Percentiles rank a stretch among this genome's conserved stretches.
phyloP scores from a whole-genome alignment of 1,140 invertebrate genomes.

The Drosophila persimilis region DNA sequence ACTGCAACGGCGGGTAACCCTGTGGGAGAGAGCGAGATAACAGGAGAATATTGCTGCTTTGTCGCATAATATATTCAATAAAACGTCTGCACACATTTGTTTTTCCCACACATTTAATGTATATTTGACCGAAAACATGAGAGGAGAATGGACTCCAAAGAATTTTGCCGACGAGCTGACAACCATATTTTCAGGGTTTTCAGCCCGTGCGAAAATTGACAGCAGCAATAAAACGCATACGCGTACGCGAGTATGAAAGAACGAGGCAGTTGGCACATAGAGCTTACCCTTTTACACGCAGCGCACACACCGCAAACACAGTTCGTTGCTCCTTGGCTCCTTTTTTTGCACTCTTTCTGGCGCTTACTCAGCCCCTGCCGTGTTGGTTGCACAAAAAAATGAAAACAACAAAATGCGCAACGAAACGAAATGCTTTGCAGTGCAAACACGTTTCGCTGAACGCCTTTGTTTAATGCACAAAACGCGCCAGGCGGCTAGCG shows the following conservation, averaged over 20 bases:
- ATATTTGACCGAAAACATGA: background rate
- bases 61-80: slow-evolving; percentile 38
- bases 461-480: slow-evolving; percentile 23
- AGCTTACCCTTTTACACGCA: slow-evolving; percentile 73
- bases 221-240: background rate
- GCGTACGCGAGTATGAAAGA: slow-evolving; percentile 8
- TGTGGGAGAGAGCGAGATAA: slow-evolving; percentile 47
- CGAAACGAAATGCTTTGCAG: slow-evolving; percentile 33
- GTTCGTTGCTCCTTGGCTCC: slow-evolving; percentile 78
- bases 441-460: slow-evolving; percentile 36
- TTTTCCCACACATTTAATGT: slow-evolving; percentile 6
- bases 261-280: slow-evolving; percentile 38
- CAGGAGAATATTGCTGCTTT: slow-evolving; percentile 21
- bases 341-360: slow-evolving; percentile 74
- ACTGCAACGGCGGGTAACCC: slow-evolving; percentile 47
- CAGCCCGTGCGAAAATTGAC: slow-evolving; percentile 2
- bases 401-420: slow-evolving; percentile 50
- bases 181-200: slow-evolving; percentile 3
- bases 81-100: slow-evolving; percentile 24
- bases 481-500: slow-evolving; percentile 12
- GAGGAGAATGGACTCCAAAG: background rate
- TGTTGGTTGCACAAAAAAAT: slow-evolving; percentile 16
- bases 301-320: slow-evolving; percentile 66
- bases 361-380: slow-evolving; percentile 67
- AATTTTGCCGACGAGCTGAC: slow-evolving; percentile 5